Percentiles rank a stretch among this genome's conserved stretches.
Conservation (phyloP, 2,797 vertebrate genomes). For the Liparis tanakae region DNA sequence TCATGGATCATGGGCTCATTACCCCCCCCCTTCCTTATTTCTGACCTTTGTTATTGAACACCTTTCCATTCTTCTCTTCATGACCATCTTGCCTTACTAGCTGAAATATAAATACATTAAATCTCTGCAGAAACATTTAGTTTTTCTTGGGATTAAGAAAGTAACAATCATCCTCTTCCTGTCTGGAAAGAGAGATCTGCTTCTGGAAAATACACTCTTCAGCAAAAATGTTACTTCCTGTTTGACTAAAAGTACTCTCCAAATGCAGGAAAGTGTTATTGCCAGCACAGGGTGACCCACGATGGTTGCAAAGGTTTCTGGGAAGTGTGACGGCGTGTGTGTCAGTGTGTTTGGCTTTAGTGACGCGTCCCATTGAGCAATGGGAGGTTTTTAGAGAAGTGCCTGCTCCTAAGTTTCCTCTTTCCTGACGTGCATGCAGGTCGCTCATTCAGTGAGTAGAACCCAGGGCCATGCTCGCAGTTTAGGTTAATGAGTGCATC, state of each 20-base stretch:
- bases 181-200: background rate
- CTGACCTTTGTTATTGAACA: too few species aligned
- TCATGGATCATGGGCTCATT: too few species aligned
- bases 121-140: background rate
- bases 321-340: background rate
- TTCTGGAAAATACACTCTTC: background rate
- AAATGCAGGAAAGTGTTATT: background rate
- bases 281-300: background rate
- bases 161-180: background rate
- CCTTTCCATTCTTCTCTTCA: too few species aligned
- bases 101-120: too few species aligned
- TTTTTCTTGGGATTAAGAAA: background rate
- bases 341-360: background rate
- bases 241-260: background rate
- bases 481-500: background rate
- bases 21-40: too few species aligned
- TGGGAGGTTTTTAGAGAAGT: background rate
- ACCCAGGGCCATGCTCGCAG: background rate
- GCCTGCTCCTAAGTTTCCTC: slow-evolving; percentile 1
- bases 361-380: background rate
- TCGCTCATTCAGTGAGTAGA: background rate
- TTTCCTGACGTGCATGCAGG: background rate
- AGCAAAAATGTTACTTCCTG: background rate
- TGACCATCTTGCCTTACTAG: too few species aligned
- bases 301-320: background rate